These are phyloP conservation scores for Anthopleura xanthogrammica DNA, from an alignment of 92 coral and sea anemone species.

Conservation along the genomic window DNA sequence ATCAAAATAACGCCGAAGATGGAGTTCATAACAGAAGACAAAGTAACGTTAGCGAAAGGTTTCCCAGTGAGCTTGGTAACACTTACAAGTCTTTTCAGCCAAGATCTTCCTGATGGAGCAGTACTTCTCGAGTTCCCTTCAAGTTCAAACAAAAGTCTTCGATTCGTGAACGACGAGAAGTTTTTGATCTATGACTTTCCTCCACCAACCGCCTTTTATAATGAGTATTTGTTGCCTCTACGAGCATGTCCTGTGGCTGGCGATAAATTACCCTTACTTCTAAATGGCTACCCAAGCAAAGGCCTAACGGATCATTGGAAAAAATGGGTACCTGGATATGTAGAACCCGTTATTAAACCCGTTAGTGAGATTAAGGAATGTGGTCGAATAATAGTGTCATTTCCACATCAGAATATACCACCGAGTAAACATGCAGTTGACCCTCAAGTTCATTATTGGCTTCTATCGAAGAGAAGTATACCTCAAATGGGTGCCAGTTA, in stretches of 20 bases:
- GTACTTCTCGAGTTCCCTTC: slow-evolving; percentile 74
- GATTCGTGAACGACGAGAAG: slow-evolving; percentile 67
- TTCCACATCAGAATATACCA: slow-evolving; percentile 71
- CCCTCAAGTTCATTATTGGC: slow-evolving; percentile 75
- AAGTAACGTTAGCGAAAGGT: neutral
- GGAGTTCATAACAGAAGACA: neutral
- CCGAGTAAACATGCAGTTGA: slow-evolving; percentile 77
- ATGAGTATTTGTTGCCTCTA: slow-evolving; percentile 67
- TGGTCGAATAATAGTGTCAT: slow-evolving; percentile 55
- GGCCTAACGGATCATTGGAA: slow-evolving; percentile 61
- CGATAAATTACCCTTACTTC: slow-evolving; percentile 56
- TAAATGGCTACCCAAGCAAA: slow-evolving; percentile 54
- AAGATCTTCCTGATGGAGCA: slow-evolving; percentile 71
- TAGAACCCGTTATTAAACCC: slow-evolving; percentile 54
- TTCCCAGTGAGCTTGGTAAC: slow-evolving; percentile 37
- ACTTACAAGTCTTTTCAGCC: slow-evolving; percentile 63
- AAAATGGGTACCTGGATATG: slow-evolving; percentile 70
- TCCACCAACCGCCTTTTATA: slow-evolving; percentile 40
- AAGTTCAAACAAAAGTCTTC: slow-evolving; percentile 60
- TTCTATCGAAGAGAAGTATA: slow-evolving; percentile 66
- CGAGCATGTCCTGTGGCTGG: slow-evolving; percentile 87
- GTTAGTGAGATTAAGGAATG: slow-evolving; percentile 55
- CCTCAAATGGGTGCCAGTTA: slow-evolving; percentile 77
- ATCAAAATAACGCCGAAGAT: neutral
- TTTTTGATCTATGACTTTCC: slow-evolving; percentile 66